These are phyloP conservation scores for Xiphophorus maculatus DNA, from an alignment of 2,113 vertebrate species.

Conservation along the genomic window DNA sequence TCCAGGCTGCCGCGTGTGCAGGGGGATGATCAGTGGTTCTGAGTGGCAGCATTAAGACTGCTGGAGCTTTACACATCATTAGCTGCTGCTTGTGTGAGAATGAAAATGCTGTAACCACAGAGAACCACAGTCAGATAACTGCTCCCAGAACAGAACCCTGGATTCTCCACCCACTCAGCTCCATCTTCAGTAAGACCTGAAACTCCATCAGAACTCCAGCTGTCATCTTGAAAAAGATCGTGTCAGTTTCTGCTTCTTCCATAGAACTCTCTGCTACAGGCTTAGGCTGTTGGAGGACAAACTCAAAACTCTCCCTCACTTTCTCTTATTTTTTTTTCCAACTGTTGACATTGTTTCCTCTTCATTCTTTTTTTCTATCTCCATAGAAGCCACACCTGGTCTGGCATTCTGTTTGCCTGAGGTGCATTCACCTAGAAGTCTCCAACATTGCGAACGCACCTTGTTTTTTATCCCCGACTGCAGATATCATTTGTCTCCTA, in stretches of 20 bases:
- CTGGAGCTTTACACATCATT: neutral
- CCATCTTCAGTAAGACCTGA: neutral
- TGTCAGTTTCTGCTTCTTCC: neutral
- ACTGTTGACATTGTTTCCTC: too few species aligned
- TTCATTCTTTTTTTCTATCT: too few species aligned
- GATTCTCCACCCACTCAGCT: neutral
- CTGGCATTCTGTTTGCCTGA: too few species aligned
- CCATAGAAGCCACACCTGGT: too few species aligned
- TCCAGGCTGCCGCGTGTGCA: neutral
- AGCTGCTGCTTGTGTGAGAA: constrained; percentile 12
- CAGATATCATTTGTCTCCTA: too few species aligned
- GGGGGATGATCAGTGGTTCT: constrained; percentile 3
- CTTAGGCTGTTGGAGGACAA: too few species aligned
- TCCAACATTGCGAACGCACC: too few species aligned
- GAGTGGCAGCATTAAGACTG: constrained; percentile 10
- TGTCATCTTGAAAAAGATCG: neutral
- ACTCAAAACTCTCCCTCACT: too few species aligned
- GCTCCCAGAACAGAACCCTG: constrained; percentile 1
- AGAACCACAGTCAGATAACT: neutral
- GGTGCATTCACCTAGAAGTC: too few species aligned
- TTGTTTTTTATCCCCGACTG: too few species aligned
- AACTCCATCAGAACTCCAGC: constrained; percentile 1
- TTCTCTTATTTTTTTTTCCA: too few species aligned
- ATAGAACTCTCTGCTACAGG: too few species aligned
- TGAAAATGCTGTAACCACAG: constrained; percentile 1